Evolutionary conservation across 2,888 invertebrate species (phyloP).

Genomic region (Zaprionus bogoriensis): DNA sequence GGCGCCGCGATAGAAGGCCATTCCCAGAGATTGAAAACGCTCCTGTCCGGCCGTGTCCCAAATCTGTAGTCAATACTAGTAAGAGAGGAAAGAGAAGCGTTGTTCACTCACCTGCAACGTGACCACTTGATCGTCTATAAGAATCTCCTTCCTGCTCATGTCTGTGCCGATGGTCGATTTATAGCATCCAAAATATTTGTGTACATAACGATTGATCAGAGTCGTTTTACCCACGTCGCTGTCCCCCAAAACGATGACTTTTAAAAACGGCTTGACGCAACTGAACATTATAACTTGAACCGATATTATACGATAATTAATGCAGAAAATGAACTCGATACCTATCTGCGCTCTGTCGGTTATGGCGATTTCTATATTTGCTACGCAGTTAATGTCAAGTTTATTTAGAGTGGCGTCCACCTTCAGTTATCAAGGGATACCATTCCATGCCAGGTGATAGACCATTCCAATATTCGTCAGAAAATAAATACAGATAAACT

Average conservation of each 20-base stretch:
- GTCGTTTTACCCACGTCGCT: background rate
- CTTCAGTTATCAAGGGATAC: too few relatives aligned
- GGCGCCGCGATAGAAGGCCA: background rate
- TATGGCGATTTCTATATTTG: too few relatives aligned
- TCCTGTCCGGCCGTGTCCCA: conserved; percentile 4
- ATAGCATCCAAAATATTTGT: background rate
- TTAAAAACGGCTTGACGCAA: background rate
- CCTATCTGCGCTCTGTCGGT: too few relatives aligned
- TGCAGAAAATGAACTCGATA: too few relatives aligned
- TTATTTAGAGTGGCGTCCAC: too few relatives aligned
- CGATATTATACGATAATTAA: too few relatives aligned
- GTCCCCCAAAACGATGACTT: background rate
- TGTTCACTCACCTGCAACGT: background rate
- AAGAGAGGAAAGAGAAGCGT: background rate
- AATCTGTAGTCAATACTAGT: background rate
- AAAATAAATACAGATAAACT: too few relatives aligned
- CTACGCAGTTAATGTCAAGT: too few relatives aligned
- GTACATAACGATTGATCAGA: background rate
- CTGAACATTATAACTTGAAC: too few relatives aligned
- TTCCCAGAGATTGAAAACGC: background rate
- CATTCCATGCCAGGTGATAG: too few relatives aligned
- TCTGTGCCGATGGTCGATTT: background rate
- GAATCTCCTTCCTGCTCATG: background rate
- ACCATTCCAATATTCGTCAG: too few relatives aligned
- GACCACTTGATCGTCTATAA: background rate